These are phyloP conservation scores for Eutrigla gurnardus DNA, from an alignment of 2,797 vertebrate species.

Conservation along the genomic window DNA sequence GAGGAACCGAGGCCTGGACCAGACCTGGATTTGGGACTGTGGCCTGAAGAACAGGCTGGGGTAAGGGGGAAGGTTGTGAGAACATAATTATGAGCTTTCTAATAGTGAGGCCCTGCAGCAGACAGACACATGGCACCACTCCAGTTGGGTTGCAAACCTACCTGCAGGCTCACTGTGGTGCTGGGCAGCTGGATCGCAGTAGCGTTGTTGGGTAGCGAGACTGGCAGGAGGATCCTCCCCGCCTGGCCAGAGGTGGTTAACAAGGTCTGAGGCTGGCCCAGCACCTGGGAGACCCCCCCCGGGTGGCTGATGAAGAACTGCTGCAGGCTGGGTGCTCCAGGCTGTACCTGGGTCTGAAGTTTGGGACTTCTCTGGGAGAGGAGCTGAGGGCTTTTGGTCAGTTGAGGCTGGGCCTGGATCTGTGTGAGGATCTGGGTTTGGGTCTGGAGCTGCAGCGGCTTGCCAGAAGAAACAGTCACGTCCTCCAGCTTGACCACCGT, in stretches of 20 bases:
- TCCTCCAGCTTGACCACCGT: conserved; percentile 88
- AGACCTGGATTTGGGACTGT: conserved; percentile 82
- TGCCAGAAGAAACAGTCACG: conserved; percentile 70
- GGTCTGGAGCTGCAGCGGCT: conserved; percentile 57
- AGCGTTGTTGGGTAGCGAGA: conserved; percentile 88
- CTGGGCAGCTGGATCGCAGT: conserved; percentile 90
- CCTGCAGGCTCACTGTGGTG: conserved; percentile 90
- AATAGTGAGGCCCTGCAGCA: background rate
- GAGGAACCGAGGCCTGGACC: conserved; percentile 81
- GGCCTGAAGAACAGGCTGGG: conserved; percentile 87
- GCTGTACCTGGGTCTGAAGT: conserved; percentile 49
- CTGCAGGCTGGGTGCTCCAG: conserved; percentile 58
- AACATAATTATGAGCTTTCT: background rate
- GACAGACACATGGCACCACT: background rate
- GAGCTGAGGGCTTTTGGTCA: conserved; percentile 43
- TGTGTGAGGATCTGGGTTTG: conserved; percentile 66
- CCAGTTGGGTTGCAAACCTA: conserved; percentile 52
- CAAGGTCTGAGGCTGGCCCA: conserved; percentile 89
- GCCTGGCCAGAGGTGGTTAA: conserved; percentile 84
- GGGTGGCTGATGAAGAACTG: conserved; percentile 88
- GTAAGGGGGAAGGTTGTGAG: background rate
- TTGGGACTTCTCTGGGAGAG: conserved; percentile 63
- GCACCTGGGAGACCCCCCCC: conserved; percentile 85
- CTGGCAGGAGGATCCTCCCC: conserved; percentile 90
- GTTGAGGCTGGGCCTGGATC: conserved; percentile 56